Base-by-base conservation (phyloP, 2,888 invertebrate species). In the Dorcus hopei region DNA sequence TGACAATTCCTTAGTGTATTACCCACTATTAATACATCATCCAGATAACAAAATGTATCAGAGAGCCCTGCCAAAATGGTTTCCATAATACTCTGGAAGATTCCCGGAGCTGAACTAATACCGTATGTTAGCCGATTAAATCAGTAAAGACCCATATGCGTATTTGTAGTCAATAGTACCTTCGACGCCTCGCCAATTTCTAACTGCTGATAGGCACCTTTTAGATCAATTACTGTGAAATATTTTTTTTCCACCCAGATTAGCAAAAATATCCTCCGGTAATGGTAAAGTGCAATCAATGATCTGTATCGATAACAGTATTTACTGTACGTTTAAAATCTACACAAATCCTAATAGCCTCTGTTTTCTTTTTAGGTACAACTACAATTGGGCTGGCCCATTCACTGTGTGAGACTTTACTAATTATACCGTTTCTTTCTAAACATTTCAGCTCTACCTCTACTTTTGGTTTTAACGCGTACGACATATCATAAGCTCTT, bases 301-400 rank as follows among this genome's bases (percentile, higher is more conserved):
- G 70, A 11, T 71, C 68, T 19, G 57, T 58, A 45, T 70, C 62
- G 26, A 71, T 49, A 7, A 57, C 61, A 9, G 42, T 55, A 57
- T 74, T 73, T 11, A 70, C 7, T 0, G 71, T 70, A 51, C 47
- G 39, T 60, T 72, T 61, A 54, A 68, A 71, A 65, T 77, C 69
- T 4, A 70, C 68, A 61, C 70, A 73, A 11, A 75, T 59, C 47
- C 72, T 50, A 5, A 71, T 57, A 6, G 56, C 49, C 33, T 54
- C 50, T 16, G 54, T 54, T 49, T 64, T 63, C 42, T 56, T 60
- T 50, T 72, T 72, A 19, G 64, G 67, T 2, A 72, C 68, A 51
- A 70, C 58, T 3, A 72, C 70, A 5, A 73, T 67, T 8, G 73
- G 71, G 50, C 63, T 65, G 9, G 69, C 69, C 70, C 68, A 72